A percentile compares a stretch with the other conserved stretches of the same genome.
These are phyloP conservation scores for Corythaixoides concolor DNA, from an alignment of 2,113 vertebrate genomes.

Conservation along the genomic window DNA sequence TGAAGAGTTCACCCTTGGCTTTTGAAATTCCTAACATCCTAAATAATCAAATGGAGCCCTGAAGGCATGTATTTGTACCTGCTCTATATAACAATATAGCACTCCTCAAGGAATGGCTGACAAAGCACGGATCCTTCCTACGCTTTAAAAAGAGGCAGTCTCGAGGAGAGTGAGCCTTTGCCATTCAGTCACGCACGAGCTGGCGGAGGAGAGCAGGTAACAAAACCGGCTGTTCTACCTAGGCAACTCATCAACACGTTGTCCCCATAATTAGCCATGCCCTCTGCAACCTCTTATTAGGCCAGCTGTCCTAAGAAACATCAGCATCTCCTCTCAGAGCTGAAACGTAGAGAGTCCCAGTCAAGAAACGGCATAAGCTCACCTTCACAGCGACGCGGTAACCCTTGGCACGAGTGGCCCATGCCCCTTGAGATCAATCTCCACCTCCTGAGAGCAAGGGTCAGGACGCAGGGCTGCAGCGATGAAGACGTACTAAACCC, in stretches of 20 bases:
- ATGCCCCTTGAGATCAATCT: rapidly evolving
- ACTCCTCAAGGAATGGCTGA: not conserved
- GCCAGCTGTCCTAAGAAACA: not conserved
- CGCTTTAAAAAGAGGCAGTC: not conserved
- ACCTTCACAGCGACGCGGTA: not conserved
- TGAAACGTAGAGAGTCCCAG: not conserved
- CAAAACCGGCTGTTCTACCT: not conserved
- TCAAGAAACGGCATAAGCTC: not conserved
- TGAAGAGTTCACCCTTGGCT: not conserved
- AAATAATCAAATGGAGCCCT: not conserved
- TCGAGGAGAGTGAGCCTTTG: not conserved
- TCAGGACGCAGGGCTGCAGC: not conserved
- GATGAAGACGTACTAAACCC: not conserved
- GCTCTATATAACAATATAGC: not conserved
- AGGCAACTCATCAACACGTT: rapidly evolving
- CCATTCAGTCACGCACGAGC: not conserved
- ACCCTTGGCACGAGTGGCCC: not conserved
- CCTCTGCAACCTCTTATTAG: not conserved
- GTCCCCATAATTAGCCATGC: not conserved
- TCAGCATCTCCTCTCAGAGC: not conserved
- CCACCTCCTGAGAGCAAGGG: not conserved
- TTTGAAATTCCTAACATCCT: not conserved
- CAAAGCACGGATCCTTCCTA: not conserved
- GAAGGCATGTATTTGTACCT: not conserved
- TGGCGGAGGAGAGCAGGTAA: not conserved